Conservation (phyloP, 2,797 vertebrate species). For the Thamnophis elegans region DNA sequence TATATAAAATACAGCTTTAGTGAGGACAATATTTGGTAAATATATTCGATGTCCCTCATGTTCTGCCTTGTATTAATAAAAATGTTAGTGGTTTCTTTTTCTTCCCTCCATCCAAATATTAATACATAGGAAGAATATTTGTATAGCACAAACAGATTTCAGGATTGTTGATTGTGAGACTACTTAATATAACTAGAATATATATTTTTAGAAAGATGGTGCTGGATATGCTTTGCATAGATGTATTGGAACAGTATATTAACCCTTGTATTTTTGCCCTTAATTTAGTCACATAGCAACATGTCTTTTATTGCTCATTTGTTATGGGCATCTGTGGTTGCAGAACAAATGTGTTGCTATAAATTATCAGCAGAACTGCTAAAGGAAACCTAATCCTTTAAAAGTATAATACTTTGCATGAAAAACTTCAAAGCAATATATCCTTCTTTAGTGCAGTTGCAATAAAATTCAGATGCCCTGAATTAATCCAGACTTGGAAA, state of each 20-base stretch:
- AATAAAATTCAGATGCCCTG: slow-evolving; percentile 52
- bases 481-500: slow-evolving; percentile 47
- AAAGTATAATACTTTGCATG: slow-evolving; percentile 25
- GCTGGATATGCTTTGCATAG: background rate
- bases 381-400: slow-evolving; percentile 55
- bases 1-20: slow-evolving; percentile 27
- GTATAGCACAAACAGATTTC: slow-evolving; percentile 36
- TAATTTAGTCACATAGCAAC: slow-evolving; percentile 33
- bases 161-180: slow-evolving; percentile 25
- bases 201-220: background rate
- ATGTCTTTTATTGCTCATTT: slow-evolving; percentile 50
- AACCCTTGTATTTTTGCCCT: background rate
- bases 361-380: slow-evolving; percentile 59
- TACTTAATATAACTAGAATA: slow-evolving; percentile 11
- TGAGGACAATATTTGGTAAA: slow-evolving; percentile 21
- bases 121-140: slow-evolving; percentile 40
- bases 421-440: slow-evolving; percentile 49
- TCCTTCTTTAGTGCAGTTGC: slow-evolving; percentile 46
- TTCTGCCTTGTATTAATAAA: slow-evolving; percentile 57
- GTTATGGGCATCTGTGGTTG: slow-evolving; percentile 34
- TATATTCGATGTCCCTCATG: slow-evolving; percentile 33
- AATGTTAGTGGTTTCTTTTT: slow-evolving; percentile 32
- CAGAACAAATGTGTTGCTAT: slow-evolving; percentile 56
- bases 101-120: slow-evolving; percentile 34
- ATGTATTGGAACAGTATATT: slow-evolving; percentile 24